phyloP scores from a whole-genome alignment of 2,797 vertebrate genomes.

The Coccyzus lansbergi region DNA sequence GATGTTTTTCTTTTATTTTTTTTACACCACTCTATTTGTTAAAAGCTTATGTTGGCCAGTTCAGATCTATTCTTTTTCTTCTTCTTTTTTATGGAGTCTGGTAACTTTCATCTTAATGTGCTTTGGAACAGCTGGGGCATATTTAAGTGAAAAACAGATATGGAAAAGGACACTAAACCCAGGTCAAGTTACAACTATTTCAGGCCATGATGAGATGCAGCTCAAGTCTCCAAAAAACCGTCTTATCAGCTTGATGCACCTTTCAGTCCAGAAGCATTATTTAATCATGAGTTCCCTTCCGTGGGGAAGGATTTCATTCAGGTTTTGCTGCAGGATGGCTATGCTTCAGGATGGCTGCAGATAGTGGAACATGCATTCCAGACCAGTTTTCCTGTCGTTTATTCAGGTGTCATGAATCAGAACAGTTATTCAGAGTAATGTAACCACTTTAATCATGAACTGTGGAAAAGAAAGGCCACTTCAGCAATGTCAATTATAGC shows the following conservation, averaged over 20 bases:
- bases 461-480: conserved; percentile 18
- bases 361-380: background rate
- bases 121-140: background rate
- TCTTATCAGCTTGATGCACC: background rate
- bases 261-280: background rate
- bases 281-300: background rate
- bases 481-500: background rate
- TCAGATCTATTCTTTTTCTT: background rate
- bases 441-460: conserved; percentile 15
- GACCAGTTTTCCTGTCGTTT: background rate
- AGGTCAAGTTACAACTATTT: background rate
- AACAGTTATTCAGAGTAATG: background rate
- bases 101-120: background rate
- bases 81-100: background rate
- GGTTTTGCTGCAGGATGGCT: background rate
- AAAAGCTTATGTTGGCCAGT: background rate
- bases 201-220: background rate
- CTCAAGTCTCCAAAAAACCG: background rate
- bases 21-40: background rate
- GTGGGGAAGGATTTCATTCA: background rate
- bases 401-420: background rate
- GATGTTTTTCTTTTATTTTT: background rate
- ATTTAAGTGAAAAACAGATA: background rate
- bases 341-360: background rate
- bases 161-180: background rate